Conservation (phyloP, 92 coral and sea anemone genomes). For the Micromussa lordhowensis region DNA sequence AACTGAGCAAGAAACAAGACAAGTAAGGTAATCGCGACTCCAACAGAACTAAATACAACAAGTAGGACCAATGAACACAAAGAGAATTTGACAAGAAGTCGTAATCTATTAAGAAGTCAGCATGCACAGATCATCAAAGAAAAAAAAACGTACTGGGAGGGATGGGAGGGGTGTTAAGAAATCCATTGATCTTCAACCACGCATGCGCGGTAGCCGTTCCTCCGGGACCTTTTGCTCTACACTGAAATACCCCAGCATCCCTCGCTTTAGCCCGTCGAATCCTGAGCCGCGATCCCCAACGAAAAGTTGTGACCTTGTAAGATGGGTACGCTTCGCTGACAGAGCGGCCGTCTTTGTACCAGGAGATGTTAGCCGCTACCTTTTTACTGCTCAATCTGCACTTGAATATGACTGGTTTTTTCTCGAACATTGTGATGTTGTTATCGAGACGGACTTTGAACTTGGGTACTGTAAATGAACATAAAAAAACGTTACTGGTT, state of each 20-base stretch:
- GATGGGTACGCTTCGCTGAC: constrained; percentile 63
- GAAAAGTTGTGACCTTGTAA: constrained; percentile 56
- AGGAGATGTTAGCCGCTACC: constrained; percentile 76
- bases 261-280: constrained; percentile 71
- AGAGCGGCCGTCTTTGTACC: constrained; percentile 82
- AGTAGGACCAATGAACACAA: background rate
- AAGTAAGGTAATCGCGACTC: no score
- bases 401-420: constrained; percentile 79
- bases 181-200: constrained; percentile 28
- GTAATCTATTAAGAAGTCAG: background rate
- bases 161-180: constrained; percentile 2
- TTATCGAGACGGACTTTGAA: constrained; percentile 67
- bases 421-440: constrained; percentile 79
- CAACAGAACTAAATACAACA: no score
- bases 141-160: background rate
- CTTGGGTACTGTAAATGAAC: background rate
- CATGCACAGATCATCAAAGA: background rate
- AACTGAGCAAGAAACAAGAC: no score
- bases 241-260: constrained; percentile 87
- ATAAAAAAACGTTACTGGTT: background rate
- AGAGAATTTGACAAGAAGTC: background rate
- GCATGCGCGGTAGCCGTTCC: constrained; percentile 37
- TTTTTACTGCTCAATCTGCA: constrained; percentile 81
- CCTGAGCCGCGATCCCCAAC: constrained; percentile 89
- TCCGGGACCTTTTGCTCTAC: constrained; percentile 65